Evolutionary conservation across 2,113 vertebrate species (phyloP).

Genomic region (Pelvicachromis taeniatus): DNA sequence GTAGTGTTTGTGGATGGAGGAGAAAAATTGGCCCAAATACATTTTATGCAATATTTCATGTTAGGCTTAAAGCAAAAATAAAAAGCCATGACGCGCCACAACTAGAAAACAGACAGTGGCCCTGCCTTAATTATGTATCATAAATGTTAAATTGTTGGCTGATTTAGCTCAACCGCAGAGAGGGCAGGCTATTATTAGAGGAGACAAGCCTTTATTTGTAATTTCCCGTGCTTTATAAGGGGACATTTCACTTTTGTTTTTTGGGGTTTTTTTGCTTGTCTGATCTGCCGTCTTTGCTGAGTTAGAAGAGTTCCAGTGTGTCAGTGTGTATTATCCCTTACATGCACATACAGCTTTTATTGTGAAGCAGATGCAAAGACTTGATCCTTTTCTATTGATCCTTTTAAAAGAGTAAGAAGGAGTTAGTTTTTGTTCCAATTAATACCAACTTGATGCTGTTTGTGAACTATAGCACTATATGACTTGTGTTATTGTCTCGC

Average conservation of each 20-base stretch:
- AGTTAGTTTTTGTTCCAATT: not conserved
- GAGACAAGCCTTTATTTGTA: conserved; percentile 30
- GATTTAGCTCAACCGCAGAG: conserved; percentile 18
- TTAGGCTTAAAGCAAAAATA: not conserved
- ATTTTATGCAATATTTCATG: conserved; percentile 12
- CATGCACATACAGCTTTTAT: not conserved
- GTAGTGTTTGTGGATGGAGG: not conserved
- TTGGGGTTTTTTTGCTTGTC: not conserved
- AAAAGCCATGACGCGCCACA: not conserved
- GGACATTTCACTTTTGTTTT: not conserved
- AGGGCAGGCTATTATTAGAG: conserved; percentile 20
- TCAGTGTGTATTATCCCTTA: not conserved
- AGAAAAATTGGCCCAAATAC: not conserved
- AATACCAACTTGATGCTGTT: not conserved
- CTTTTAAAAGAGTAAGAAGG: not conserved
- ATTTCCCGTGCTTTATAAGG: conserved; percentile 1
- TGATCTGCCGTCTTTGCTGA: not conserved
- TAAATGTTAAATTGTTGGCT: conserved; percentile 38
- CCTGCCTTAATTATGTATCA: conserved; percentile 13
- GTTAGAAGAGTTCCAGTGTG: not conserved
- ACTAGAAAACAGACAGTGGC: not conserved
- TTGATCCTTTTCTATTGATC: not conserved
- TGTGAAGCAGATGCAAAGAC: not conserved
- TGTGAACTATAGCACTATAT: not conserved
- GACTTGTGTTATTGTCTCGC: not conserved